Evolutionary conservation across 2,888 invertebrate species (phyloP).

Genomic region (Anthrax anthrax): DNA sequence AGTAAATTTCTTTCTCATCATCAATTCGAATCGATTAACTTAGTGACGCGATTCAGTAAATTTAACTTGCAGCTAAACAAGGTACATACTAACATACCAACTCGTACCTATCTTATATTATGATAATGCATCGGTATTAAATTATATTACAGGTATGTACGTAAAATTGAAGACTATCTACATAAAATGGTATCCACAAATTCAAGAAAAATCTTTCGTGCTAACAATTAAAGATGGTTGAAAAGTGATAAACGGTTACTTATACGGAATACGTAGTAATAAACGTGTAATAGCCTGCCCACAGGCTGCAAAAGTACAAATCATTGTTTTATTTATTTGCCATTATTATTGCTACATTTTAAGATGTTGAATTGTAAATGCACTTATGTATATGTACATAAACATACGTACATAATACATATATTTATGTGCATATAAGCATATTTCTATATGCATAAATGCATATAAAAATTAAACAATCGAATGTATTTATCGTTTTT

Average conservation of each 20-base stretch:
- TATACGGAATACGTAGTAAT: conserved; percentile 4
- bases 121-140: no score
- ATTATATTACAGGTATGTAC: no score
- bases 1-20: no score
- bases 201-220: neutral
- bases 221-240: conserved; percentile 12
- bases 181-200: neutral
- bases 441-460: no score
- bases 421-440: no score
- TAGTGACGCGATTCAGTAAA: no score
- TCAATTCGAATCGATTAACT: no score
- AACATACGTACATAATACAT: no score
- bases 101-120: no score
- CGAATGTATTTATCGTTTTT: conserved; percentile 3
- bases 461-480: conserved; percentile 3
- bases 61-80: no score
- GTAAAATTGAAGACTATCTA: neutral
- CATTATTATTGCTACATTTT: conserved; percentile 13
- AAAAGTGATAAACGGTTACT: conserved; percentile 6
- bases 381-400: no score
- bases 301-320: conserved; percentile 13
- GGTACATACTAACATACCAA: no score
- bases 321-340: conserved; percentile 14
- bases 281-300: conserved; percentile 10
- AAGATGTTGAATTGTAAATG: neutral